Evolutionary conservation across 2,888 invertebrate species (phyloP).

Genomic region (Blera fallax): DNA sequence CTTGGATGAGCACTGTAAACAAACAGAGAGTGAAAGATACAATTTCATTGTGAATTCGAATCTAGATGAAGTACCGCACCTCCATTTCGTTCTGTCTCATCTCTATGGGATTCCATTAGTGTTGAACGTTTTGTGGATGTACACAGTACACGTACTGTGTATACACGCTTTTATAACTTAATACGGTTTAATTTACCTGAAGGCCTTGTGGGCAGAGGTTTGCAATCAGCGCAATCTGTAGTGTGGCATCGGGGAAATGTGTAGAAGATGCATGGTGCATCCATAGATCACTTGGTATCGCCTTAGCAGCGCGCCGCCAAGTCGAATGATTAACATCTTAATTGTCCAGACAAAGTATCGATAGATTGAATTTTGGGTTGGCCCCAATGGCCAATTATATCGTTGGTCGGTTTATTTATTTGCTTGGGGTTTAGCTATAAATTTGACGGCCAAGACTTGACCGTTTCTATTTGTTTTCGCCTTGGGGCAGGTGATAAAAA

Average conservation of each 20-base stretch:
- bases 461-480: slow-evolving; percentile 38
- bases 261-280: background rate
- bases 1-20: slow-evolving; percentile 21
- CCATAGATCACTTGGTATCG: slow-evolving; percentile 55
- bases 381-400: slow-evolving; percentile 50
- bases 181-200: slow-evolving; percentile 33
- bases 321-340: slow-evolving; percentile 67
- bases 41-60: slow-evolving; percentile 59
- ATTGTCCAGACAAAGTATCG: slow-evolving; percentile 54
- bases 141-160: background rate
- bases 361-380: slow-evolving; percentile 56
- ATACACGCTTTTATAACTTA: slow-evolving; percentile 52
- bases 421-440: slow-evolving; percentile 21
- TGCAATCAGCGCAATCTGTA: slow-evolving; percentile 57
- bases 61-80: slow-evolving; percentile 64
- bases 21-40: slow-evolving; percentile 29
- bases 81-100: background rate
- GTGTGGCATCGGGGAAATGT: slow-evolving; percentile 24
- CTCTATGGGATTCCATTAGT: slow-evolving; percentile 3
- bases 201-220: slow-evolving; percentile 47
- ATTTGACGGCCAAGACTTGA: slow-evolving; percentile 14
- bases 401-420: slow-evolving; percentile 45
- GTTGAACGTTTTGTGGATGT: background rate
- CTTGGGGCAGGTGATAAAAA: slow-evolving; percentile 54
- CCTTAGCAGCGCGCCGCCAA: slow-evolving; percentile 3